Evolutionary conservation across 2,113 vertebrate species (phyloP).

Genomic region (Casuarius casuarius): DNA sequence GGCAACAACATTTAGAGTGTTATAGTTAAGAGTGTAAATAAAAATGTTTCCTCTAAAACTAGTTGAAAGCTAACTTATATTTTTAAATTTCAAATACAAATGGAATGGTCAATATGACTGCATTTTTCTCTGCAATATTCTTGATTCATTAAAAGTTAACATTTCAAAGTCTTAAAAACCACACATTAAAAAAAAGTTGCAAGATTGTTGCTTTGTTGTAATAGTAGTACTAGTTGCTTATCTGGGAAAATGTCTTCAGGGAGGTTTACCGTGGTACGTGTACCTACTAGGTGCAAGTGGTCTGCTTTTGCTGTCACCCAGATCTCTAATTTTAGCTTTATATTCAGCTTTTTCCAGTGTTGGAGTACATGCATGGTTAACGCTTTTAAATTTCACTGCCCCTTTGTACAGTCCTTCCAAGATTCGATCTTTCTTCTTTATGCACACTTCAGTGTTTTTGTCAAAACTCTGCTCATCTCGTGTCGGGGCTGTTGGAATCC

Average conservation of each 20-base stretch:
- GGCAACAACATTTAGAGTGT: neutral
- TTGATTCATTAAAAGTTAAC: neutral
- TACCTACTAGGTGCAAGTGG: rapidly evolving
- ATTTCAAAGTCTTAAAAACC: neutral
- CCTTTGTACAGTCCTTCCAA: neutral
- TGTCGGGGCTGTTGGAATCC: neutral
- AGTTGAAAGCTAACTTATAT: neutral
- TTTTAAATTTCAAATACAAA: neutral
- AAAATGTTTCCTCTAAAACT: neutral
- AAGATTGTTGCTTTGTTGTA: rapidly evolving
- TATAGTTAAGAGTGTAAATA: neutral
- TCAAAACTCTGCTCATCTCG: neutral
- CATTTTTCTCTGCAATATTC: too few relatives aligned
- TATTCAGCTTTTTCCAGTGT: neutral
- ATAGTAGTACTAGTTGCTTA: neutral
- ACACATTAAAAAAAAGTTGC: rapidly evolving
- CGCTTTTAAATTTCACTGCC: neutral
- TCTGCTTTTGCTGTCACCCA: neutral
- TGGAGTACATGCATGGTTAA: neutral
- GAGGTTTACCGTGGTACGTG: neutral
- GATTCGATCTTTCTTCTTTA: neutral
- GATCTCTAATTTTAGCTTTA: rapidly evolving
- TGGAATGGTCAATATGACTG: neutral
- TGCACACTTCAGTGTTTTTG: neutral
- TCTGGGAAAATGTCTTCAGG: neutral